Evolutionary conservation across 2,888 invertebrate species (phyloP), one percentile per base, ranked within the genome.

Genomic region (Chalcosyrphus nemorum): DNA sequence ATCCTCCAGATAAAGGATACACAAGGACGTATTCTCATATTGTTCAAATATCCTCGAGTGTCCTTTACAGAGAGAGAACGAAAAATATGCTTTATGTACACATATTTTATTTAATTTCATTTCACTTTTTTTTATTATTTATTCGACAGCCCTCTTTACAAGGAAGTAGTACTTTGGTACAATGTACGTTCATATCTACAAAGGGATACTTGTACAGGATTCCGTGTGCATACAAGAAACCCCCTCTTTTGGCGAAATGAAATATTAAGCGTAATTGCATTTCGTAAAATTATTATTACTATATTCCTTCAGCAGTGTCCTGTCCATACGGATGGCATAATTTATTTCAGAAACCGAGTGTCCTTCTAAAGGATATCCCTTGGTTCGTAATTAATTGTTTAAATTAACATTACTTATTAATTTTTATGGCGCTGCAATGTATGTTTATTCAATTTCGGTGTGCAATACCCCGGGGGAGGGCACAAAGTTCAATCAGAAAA

Each of bases 191-290:
- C n/a, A n/a, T n/a, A n/a, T 54, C 13, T 17, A 45, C 70, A 54
- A 29, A 66, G 21, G 9, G 15, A n/a, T 35, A n/a, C 47, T 61
- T 45, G 13, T 15, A 45, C 15, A 2, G 6, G 9, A 2, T 43
- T 2, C 11, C 19, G 6, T 13, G 17, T n/a, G 6, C 47, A 57
- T 19, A 54, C 11, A n/a, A 75, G 32, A 41, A 54, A 61, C 56
- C 17, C 41, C 21, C 45, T 43, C 43, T 38, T 54, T 72, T 24
- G 38, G 27, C n/a, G 32, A 77, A 77, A 77, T 82, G 59, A 82
- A 82, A 61, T 82, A 82, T 82, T 77, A 82, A 82, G 54, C 72
- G 66, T 77, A 82, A 82, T 77, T 82, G 81, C 77, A 66, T 66
- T 82, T 72, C 65, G 57, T 43, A 47, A 65, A 81, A 81, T 77